A percentile compares a stretch with the other conserved stretches of the same genome.
phyloP scores from a whole-genome alignment of 2,888 invertebrate genomes.

The Atrina japonica region DNA sequence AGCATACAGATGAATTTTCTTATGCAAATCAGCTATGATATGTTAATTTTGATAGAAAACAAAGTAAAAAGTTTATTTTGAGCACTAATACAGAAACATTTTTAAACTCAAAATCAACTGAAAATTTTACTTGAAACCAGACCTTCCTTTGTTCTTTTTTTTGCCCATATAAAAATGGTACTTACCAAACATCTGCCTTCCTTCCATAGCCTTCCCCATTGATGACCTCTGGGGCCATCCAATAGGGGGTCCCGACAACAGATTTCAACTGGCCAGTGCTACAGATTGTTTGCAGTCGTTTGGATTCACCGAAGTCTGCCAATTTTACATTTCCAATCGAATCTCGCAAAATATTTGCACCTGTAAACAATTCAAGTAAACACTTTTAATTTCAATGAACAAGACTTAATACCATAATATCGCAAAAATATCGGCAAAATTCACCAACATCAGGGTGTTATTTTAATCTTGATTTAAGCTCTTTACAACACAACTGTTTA shows the following conservation, averaged over 20 bases:
- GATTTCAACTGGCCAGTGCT: conserved; percentile 70
- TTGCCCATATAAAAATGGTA: too few relatives aligned
- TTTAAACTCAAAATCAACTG: not conserved
- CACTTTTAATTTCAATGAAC: not conserved
- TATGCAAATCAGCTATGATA: too few relatives aligned
- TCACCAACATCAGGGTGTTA: too few relatives aligned
- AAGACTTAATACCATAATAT: not conserved
- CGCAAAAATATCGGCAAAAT: too few relatives aligned
- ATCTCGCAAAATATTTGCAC: conserved; percentile 82
- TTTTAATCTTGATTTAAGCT: too few relatives aligned
- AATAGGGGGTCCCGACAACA: conserved; percentile 80
- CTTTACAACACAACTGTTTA: too few relatives aligned
- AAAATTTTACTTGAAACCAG: not conserved
- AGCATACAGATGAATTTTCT: too few relatives aligned
- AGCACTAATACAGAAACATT: too few relatives aligned
- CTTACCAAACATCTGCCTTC: conserved; percentile 81
- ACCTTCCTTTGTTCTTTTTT: too few relatives aligned
- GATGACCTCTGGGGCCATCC: conserved; percentile 81
- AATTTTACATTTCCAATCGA: conserved; percentile 81
- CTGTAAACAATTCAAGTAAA: conserved; percentile 59
- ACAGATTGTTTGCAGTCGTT: conserved; percentile 80
- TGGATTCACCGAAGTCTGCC: conserved; percentile 82
- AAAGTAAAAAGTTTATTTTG: too few relatives aligned
- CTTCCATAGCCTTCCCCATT: conserved; percentile 80
- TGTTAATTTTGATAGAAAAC: too few relatives aligned